These are phyloP conservation scores for Bilobella aurantiaca DNA, from an alignment of 1,140 invertebrate species.

Conservation along the genomic window DNA sequence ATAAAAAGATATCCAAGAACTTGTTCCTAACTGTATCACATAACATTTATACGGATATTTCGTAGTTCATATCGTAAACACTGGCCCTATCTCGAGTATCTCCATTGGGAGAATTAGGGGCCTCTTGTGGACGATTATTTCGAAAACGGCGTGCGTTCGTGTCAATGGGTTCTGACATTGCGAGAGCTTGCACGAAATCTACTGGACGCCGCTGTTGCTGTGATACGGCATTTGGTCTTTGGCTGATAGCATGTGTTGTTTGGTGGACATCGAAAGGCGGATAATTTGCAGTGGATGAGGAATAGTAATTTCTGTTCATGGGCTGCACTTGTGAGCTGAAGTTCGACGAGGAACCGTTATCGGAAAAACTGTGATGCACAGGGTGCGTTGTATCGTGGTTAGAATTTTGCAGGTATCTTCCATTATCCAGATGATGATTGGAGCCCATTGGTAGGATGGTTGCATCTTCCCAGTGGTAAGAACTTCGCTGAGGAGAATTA, in stretches of 20 bases:
- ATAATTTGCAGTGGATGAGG: constrained; percentile 30
- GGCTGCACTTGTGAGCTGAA: too few species aligned
- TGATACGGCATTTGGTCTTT: constrained; percentile 26
- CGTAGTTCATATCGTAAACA: constrained; percentile 91
- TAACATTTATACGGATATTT: constrained; percentile 65
- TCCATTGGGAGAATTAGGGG: constrained; percentile 16
- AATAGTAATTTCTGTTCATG: too few species aligned
- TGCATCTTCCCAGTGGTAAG: constrained; percentile 76
- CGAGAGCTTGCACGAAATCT: constrained; percentile 81
- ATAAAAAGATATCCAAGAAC: too few species aligned
- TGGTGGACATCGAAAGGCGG: too few species aligned
- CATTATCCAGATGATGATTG: neutral
- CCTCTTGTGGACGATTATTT: constrained; percentile 32
- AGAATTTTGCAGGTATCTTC: too few species aligned
- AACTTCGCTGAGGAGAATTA: constrained; percentile 67
- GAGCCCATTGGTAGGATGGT: too few species aligned
- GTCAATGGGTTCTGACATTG: constrained; percentile 70
- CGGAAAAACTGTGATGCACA: constrained; percentile 42
- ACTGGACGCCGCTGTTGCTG: constrained; percentile 75
- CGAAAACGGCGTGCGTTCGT: constrained; percentile 38
- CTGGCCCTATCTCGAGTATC: constrained; percentile 69
- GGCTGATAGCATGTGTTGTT: too few species aligned
- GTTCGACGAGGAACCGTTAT: constrained; percentile 18
- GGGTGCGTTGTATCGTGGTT: too few species aligned
- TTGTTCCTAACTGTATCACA: too few species aligned